Percentiles rank a stretch among this genome's conserved stretches.
Conservation (phyloP, 1,140 invertebrate genomes). For the Anoplophora glabripennis region DNA sequence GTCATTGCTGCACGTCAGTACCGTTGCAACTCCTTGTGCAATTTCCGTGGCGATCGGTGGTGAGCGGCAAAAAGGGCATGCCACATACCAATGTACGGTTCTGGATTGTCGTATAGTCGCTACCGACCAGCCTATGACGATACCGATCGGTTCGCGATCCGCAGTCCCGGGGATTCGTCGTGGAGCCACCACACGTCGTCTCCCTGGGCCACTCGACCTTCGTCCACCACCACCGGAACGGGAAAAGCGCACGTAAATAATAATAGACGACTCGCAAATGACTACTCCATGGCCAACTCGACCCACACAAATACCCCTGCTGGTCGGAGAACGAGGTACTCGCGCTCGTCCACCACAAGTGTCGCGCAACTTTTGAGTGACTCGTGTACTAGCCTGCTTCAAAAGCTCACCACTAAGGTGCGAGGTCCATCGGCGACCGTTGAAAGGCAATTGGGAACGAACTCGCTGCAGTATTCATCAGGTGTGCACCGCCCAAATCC, state of each 20-base stretch:
- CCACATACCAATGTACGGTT: constrained; percentile 38
- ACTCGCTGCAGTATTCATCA: constrained; percentile 24
- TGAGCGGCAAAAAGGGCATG: constrained; percentile 17
- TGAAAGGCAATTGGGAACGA: constrained; percentile 41
- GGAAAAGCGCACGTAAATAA: neutral
- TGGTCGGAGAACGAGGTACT: constrained; percentile 62
- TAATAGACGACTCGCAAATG: constrained; percentile 24
- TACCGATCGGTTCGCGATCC: constrained; percentile 20
- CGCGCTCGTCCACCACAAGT: constrained; percentile 73
- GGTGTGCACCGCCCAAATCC: constrained; percentile 16
- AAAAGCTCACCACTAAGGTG: constrained; percentile 67
- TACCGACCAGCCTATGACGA: constrained; percentile 36
- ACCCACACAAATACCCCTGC: constrained; percentile 41
- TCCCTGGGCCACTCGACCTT: constrained; percentile 10
- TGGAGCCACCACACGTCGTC: constrained; percentile 11
- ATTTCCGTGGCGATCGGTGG: constrained; percentile 3
- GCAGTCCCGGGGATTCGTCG: constrained; percentile 20
- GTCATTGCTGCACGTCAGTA: constrained; percentile 11
- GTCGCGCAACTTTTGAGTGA: constrained; percentile 80
- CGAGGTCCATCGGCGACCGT: constrained; percentile 61
- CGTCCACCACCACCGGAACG: constrained; percentile 13
- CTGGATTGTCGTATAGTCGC: constrained; percentile 37
- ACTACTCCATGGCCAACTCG: constrained; percentile 29
- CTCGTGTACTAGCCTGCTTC: constrained; percentile 78
- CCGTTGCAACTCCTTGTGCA: constrained; percentile 8